These are phyloP conservation scores for Sepioteuthis lessoniana DNA, from an alignment of 2,888 invertebrate species.

Conservation along the genomic window DNA sequence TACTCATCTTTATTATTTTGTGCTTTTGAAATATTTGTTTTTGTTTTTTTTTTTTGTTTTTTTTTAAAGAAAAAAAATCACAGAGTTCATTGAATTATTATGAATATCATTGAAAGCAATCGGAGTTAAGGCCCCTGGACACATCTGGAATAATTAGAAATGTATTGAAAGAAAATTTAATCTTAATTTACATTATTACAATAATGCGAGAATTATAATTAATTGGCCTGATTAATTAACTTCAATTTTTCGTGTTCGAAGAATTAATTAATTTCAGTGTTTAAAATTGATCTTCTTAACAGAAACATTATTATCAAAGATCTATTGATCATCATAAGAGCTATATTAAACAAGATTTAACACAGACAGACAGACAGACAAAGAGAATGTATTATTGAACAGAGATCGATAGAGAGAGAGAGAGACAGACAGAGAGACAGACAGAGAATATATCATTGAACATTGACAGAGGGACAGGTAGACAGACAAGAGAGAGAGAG, in stretches of 20 bases:
- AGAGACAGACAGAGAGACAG: background rate
- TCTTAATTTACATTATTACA: background rate
- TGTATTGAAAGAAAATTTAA: background rate
- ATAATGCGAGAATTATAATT: background rate
- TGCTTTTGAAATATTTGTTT: background rate
- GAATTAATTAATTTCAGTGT: background rate
- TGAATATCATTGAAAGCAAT: background rate
- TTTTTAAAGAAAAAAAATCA: background rate
- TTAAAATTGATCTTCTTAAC: background rate
- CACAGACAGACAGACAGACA: background rate
- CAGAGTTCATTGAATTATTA: background rate
- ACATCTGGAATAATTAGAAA: background rate
- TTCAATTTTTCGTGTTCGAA: background rate
- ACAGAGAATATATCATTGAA: too few relatives aligned
- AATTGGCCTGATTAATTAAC: slow-evolving; percentile 33
- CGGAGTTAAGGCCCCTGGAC: background rate
- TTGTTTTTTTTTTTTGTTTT: background rate
- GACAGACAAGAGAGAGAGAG: too few relatives aligned
- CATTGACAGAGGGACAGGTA: too few relatives aligned
- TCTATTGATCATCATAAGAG: background rate
- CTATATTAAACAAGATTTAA: background rate
- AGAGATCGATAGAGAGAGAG: background rate
- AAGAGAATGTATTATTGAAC: too few relatives aligned
- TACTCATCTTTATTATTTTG: background rate
- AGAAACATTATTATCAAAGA: background rate